These are phyloP conservation scores for Gandaritis pyraliata DNA, from an alignment of 2,888 invertebrate genomes.

Conservation along the genomic window DNA sequence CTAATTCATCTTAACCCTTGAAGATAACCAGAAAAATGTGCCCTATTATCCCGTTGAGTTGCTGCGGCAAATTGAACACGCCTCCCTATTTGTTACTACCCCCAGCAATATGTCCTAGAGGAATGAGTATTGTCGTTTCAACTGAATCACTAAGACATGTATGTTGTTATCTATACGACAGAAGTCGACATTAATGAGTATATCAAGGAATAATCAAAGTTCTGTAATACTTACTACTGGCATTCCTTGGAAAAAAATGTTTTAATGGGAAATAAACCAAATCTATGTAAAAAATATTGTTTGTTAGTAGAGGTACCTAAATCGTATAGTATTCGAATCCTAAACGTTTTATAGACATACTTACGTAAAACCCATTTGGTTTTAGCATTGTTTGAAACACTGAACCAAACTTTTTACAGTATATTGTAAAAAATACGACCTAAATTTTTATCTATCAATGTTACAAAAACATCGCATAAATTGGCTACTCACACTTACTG, in stretches of 20 bases:
- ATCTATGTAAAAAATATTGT: too few relatives aligned
- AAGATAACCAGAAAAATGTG: constrained; percentile 40
- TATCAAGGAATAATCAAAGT: too few relatives aligned
- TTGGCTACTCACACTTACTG: constrained; percentile 14
- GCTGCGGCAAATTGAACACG: constrained; percentile 35
- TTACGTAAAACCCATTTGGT: not conserved
- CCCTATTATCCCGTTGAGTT: constrained; percentile 31
- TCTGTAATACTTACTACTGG: too few relatives aligned
- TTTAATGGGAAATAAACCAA: not conserved
- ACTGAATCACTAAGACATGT: constrained; percentile 5
- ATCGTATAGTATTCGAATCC: not conserved
- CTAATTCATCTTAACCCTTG: constrained; percentile 34
- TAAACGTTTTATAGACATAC: too few relatives aligned
- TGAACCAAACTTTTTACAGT: not conserved
- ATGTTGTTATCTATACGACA: not conserved
- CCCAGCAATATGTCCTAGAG: constrained; percentile 7
- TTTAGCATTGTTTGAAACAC: not conserved
- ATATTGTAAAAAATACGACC: constrained; percentile 6
- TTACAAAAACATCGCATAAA: constrained; percentile 16
- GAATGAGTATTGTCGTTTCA: constrained; percentile 3
- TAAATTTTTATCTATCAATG: constrained; percentile 20
- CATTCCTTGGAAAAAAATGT: too few relatives aligned
- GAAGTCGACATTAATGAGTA: too few relatives aligned
- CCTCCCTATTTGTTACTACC: constrained; percentile 18
- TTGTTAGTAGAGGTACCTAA: not conserved